phyloP scores from a whole-genome alignment of 2,888 invertebrate genomes.

The Xanthorhoe designata region DNA sequence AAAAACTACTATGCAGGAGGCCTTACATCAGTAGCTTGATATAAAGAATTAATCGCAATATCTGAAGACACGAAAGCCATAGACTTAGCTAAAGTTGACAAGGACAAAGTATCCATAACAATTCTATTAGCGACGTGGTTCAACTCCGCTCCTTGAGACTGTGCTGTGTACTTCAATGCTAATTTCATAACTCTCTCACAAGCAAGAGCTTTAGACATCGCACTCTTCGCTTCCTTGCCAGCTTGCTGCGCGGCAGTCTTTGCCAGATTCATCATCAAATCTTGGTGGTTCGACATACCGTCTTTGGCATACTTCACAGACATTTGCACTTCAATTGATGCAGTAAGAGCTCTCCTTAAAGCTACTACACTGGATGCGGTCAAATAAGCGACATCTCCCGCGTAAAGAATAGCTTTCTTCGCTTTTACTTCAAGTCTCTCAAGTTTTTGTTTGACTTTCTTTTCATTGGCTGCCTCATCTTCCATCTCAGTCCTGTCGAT shows the following conservation, averaged over 20 bases:
- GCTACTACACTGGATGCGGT: conserved; percentile 80
- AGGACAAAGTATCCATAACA: conserved; percentile 76
- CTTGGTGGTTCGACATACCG: conserved; percentile 79
- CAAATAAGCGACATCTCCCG: conserved; percentile 80
- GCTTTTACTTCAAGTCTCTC: conserved; percentile 76
- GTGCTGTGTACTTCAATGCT: conserved; percentile 77
- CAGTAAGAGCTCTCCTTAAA: conserved; percentile 76
- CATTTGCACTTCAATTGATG: conserved; percentile 81
- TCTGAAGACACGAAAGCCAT: conserved; percentile 81
- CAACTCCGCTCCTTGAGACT: conserved; percentile 74
- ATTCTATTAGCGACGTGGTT: conserved; percentile 80
- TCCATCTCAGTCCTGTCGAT: conserved; percentile 72
- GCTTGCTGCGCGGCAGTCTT: conserved; percentile 82
- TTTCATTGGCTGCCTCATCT: conserved; percentile 66
- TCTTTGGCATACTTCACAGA: conserved; percentile 76
- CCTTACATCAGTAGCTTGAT: conserved; percentile 78
- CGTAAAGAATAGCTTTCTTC: conserved; percentile 79
- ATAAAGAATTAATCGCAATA: conserved; percentile 80
- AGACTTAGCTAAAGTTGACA: conserved; percentile 77
- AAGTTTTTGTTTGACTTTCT: conserved; percentile 69
- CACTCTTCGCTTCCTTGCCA: conserved; percentile 79
- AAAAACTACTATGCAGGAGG: conserved; percentile 61
- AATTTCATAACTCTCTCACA: conserved; percentile 76
- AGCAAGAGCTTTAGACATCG: conserved; percentile 74
- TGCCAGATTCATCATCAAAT: conserved; percentile 81